Evolutionary conservation across 2,888 invertebrate genomes (phyloP), one percentile per base, ranked within the genome.

Genomic region (Nemoura dubitans): DNA sequence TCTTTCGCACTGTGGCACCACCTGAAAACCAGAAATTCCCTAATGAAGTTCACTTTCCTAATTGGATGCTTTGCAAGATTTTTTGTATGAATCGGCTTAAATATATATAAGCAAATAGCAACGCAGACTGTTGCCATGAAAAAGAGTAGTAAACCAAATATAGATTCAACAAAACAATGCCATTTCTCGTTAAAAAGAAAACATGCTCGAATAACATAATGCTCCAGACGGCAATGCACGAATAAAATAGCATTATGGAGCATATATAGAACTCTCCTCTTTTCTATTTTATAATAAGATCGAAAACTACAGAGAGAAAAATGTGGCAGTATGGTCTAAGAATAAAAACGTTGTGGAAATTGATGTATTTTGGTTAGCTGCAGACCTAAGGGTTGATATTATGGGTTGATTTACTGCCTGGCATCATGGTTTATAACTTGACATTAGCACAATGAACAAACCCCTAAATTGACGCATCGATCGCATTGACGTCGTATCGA

Each of bases 381-480:
- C 16, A 7, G 59, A 59, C 59, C 16, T 59, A 59, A 59, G 59
- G 59, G 59, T 59, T 59, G 59, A 21, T 59, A 59, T 59, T 59
- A 59, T 21, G 59, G 21, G 59, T 7, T 59, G 59, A 59, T 59
- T 59, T 59, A 59, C 59, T 21, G 59, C 59, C 59, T 59, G 21
- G 59, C 59, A 59, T 21, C 59, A 59, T 21, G 59, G 59, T 59
- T 59, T 59, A 59, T 59, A 59, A 59, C 59, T 59, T 59, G 59
- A 59, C 59, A 59, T 59, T 59, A 59, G 59, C 59, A 59, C 59
- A 59, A 59, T 59, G 59, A 59, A 59, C 59, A 21, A 59, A 59
- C 59, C 59, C 21, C 59, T 59, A 59, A 59, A 59, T 59, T 59
- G 59, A 59, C 59, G 14, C 59, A 59, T 59, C 59, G 59, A 59